A percentile compares a stretch with the other conserved stretches of the same genome.
These are phyloP conservation scores for Lapara coniferarum DNA, from an alignment of 2,888 invertebrate species.

Conservation along the genomic window DNA sequence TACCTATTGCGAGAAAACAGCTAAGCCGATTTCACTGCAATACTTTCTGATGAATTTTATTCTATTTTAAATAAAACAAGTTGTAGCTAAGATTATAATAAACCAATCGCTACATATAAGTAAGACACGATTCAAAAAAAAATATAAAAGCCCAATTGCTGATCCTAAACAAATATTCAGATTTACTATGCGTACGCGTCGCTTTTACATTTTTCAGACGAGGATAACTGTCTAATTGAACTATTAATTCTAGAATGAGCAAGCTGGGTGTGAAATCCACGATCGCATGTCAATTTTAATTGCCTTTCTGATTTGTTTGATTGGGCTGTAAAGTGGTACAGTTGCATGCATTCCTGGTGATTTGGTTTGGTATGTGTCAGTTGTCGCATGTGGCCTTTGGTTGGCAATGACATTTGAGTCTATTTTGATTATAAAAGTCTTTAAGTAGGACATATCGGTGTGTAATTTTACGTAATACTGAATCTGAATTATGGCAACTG, in stretches of 20 bases:
- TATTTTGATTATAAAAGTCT: no score
- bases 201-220: constrained; percentile 3
- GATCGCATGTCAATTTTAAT: constrained; percentile 18
- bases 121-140: neutral
- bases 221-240: neutral
- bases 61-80: no score
- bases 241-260: neutral
- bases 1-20: no score
- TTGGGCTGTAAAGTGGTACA: neutral
- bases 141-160: neutral
- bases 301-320: constrained; percentile 12
- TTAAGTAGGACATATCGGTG: no score
- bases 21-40: no score
- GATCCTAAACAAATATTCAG: neutral
- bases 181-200: neutral
- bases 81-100: no score
- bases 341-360: neutral
- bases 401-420: neutral
- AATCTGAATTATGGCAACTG: no score
- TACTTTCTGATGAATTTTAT: no score
- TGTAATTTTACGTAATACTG: no score
- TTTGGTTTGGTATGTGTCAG: neutral
- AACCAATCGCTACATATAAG: no score
- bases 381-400: neutral
- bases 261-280: constrained; percentile 5